Percentiles rank a stretch among this genome's conserved stretches.
Conservation (phyloP, 2,797 vertebrate species). For the Channa striata region DNA sequence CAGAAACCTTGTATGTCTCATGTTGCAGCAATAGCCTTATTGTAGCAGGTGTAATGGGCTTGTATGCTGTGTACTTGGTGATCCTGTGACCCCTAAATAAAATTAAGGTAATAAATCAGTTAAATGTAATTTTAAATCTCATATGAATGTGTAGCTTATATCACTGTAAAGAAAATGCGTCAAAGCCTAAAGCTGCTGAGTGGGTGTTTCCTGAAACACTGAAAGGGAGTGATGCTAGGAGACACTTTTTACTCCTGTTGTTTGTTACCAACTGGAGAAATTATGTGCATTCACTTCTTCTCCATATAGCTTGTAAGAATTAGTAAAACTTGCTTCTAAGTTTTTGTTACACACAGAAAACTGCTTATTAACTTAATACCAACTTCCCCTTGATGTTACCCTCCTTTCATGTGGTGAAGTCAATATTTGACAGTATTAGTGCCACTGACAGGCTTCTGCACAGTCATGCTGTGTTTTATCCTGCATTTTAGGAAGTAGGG, state of each 20-base stretch:
- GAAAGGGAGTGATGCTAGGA: constrained; percentile 6
- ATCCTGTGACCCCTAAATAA: neutral
- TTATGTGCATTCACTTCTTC: neutral
- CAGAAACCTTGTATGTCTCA: no score
- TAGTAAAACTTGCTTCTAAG: neutral
- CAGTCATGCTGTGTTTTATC: neutral
- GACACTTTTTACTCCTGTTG: constrained; percentile 5
- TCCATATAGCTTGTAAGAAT: neutral
- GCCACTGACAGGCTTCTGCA: neutral
- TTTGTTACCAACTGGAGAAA: neutral
- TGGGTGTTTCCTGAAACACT: constrained; percentile 1
- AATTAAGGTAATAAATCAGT: neutral
- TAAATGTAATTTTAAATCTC: no score
- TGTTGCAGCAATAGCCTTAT: no score
- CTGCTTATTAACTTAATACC: neutral
- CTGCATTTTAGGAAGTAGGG: neutral
- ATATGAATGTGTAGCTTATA: neutral
- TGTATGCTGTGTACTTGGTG: no score
- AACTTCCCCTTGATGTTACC: neutral
- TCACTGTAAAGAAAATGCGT: neutral
- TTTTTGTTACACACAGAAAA: neutral
- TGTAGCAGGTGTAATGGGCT: neutral
- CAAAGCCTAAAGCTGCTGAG: neutral
- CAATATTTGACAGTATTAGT: neutral
- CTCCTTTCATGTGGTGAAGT: neutral